Base-by-base conservation (phyloP, 53 echinoderm and acorn worm species). In the Holothuria leucospilota region DNA sequence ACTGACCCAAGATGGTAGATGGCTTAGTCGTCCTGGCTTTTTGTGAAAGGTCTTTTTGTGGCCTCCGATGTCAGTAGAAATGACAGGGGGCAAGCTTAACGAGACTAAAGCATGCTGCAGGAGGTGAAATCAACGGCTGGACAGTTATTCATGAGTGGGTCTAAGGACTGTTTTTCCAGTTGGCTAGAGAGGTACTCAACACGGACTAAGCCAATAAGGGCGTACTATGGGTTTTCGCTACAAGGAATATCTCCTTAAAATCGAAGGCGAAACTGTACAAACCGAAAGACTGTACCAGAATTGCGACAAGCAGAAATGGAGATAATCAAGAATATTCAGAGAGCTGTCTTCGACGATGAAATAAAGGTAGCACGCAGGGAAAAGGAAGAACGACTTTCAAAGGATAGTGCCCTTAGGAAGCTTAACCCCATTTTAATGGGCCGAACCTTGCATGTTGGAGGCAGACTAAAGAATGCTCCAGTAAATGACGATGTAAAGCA, bases 151-250 rank as follows among this genome's bases (percentile, higher is more conserved):
- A 42, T 42, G 42, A 42, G 42, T 42, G 42, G 9, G 42, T 42
- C 42, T 6, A 42, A 42, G 5, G 9, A 42, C 42, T 9, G 42
- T 42, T 6, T 42, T 9, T 42, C 74, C 18, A 29, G 42, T 18
- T 41, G 80, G 8, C 27, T 86, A 24, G 21, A 30, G 63, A 62
- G 77, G 20, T 89, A 85, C 68, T 89, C 85, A 20, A 42, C 85
- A 13, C 85, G 74, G 89, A 61, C 59, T 63, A 38, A 74, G 23
- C 72, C 61, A 79, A 61, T 9, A 75, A 29, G n/a, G 60, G 53
- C 16, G 81, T 90, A 59, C 86, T 79, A 20, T 90, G 90, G 86
- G 26, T 90, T 21, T 80, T 86, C 52, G 86, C 24, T 80, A 59
- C 11, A 67, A 8, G 25, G 21, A 49, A 20, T 77, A 80, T 59